Evolutionary conservation across 2,797 vertebrate genomes (phyloP).

Genomic region (Liasis olivaceus): DNA sequence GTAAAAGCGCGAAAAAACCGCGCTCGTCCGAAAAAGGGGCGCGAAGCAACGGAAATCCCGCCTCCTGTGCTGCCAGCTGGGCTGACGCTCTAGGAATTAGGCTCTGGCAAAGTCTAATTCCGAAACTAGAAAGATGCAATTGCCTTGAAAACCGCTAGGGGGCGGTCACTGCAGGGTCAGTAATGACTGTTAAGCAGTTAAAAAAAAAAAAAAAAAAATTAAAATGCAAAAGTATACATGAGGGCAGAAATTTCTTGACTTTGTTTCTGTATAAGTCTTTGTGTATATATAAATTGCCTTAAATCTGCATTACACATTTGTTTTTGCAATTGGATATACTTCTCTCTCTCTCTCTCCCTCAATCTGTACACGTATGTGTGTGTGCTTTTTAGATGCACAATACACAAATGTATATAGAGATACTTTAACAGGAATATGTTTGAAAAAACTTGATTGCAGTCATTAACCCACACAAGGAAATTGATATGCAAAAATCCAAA

Average conservation of each 20-base stretch:
- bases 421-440: constrained; percentile 57
- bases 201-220: too few relatives aligned
- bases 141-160: too few relatives aligned
- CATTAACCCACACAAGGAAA: background rate
- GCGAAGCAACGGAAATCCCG: too few relatives aligned
- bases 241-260: background rate
- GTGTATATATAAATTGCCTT: background rate
- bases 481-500: background rate
- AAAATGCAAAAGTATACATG: background rate
- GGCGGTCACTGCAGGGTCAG: too few relatives aligned
- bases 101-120: too few relatives aligned
- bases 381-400: constrained; percentile 37
- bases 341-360: background rate
- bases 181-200: too few relatives aligned
- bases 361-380: constrained; percentile 29
- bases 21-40: too few relatives aligned
- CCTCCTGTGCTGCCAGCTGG: too few relatives aligned
- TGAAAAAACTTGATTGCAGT: background rate
- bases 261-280: background rate
- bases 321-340: background rate
- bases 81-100: too few relatives aligned
- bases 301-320: background rate
- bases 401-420: constrained; percentile 46
- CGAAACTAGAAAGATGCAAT: too few relatives aligned
- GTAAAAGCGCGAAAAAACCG: too few relatives aligned